These are phyloP conservation scores for Lobophora halterata DNA, from an alignment of 2,888 invertebrate genomes.

Conservation along the genomic window DNA sequence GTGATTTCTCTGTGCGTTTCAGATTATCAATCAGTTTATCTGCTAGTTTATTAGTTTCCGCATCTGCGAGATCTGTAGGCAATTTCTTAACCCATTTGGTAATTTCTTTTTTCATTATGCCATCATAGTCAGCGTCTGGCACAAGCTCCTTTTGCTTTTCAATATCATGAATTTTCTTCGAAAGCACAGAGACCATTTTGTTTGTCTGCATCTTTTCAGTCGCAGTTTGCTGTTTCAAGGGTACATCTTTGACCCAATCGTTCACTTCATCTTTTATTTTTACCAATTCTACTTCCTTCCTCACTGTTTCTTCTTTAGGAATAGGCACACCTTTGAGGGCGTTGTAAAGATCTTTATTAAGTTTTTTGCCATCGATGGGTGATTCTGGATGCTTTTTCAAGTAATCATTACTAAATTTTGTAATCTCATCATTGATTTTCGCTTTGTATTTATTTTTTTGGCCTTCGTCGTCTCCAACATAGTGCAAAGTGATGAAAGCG, in stretches of 20 bases:
- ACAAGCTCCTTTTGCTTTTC: constrained; percentile 39
- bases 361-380: constrained; percentile 36
- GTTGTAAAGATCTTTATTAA: constrained; percentile 44
- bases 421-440: constrained; percentile 45
- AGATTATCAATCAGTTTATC: constrained; percentile 39
- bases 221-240: constrained; percentile 33
- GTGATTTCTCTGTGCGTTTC: constrained; percentile 34
- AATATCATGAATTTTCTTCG: constrained; percentile 46
- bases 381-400: constrained; percentile 38
- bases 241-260: constrained; percentile 45
- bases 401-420: constrained; percentile 49
- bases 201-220: constrained; percentile 35
- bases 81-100: constrained; percentile 43
- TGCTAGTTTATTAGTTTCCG: constrained; percentile 25
- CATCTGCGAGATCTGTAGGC: constrained; percentile 32
- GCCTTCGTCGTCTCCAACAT: constrained; percentile 35
- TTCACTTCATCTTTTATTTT: constrained; percentile 48
- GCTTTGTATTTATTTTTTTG: constrained; percentile 38
- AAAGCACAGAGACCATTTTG: constrained; percentile 43
- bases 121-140: constrained; percentile 23
- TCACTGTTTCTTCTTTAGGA: constrained; percentile 45
- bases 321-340: constrained; percentile 45
- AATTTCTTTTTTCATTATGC: constrained; percentile 41
- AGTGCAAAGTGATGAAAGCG: constrained; percentile 54
- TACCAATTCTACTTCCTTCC: constrained; percentile 43